These are phyloP conservation scores for Hoplodrina blanda DNA, from an alignment of 2,888 invertebrate species.

Conservation along the genomic window DNA sequence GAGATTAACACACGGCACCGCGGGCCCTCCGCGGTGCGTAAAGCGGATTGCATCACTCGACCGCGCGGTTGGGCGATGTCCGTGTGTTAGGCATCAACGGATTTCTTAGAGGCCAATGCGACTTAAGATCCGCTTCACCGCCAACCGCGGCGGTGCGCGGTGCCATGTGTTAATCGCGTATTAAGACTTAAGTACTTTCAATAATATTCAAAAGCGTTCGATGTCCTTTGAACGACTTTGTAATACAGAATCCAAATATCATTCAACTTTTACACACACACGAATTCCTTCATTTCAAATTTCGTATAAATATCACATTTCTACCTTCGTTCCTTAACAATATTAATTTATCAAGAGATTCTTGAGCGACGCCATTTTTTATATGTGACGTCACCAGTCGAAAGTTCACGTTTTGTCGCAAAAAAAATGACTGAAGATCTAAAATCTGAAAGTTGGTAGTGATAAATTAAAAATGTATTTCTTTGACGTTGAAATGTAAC, in stretches of 20 bases:
- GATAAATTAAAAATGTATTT: slow-evolving; percentile 69
- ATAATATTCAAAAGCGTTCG: neutral
- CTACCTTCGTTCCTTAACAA: slow-evolving; percentile 32
- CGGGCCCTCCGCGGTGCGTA: too few species aligned
- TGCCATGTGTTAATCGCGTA: too few species aligned
- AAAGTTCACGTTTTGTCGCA: slow-evolving; percentile 50
- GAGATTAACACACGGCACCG: too few species aligned
- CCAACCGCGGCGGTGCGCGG: too few species aligned
- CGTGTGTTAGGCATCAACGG: too few species aligned
- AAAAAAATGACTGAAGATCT: slow-evolving; percentile 52
- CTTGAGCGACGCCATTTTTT: slow-evolving; percentile 42
- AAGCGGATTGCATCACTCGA: too few species aligned
- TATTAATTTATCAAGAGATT: slow-evolving; percentile 57
- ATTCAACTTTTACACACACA: neutral
- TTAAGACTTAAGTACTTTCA: too few species aligned
- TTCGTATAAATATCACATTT: slow-evolving; percentile 38
- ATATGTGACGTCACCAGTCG: slow-evolving; percentile 52
- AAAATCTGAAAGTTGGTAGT: slow-evolving; percentile 42
- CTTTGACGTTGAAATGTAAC: slow-evolving; percentile 44
- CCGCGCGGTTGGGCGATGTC: too few species aligned
- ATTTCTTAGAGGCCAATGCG: too few species aligned
- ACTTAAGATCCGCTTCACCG: too few species aligned
- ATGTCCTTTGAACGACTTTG: neutral
- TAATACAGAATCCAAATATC: slow-evolving; percentile 3
- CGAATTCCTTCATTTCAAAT: slow-evolving; percentile 9